These are phyloP conservation scores for Aspidoscelis tigris DNA, from an alignment of 2,113 vertebrate genomes.

Conservation along the genomic window DNA sequence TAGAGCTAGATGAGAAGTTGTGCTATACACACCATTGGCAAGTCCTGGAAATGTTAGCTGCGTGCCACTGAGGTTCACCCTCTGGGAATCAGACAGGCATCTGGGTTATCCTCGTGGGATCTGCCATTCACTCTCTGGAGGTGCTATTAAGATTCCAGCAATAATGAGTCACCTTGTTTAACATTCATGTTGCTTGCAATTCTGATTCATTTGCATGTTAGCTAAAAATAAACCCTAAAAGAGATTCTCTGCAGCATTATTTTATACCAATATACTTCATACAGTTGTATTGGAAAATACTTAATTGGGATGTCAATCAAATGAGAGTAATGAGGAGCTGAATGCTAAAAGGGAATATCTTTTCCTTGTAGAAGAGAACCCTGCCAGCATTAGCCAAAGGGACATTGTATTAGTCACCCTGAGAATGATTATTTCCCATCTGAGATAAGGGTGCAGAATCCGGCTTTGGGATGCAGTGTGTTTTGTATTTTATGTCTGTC, in stretches of 20 bases:
- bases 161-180: slow-evolving; percentile 18
- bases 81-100: background rate
- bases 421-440: background rate
- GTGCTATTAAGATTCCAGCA: background rate
- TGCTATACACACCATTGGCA: background rate
- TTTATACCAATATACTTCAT: slow-evolving; percentile 10
- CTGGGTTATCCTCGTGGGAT: background rate
- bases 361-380: background rate
- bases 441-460: no score
- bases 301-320: slow-evolving; percentile 8
- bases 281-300: background rate
- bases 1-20: slow-evolving; percentile 25
- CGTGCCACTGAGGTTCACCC: slow-evolving; percentile 2
- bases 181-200: slow-evolving; percentile 1
- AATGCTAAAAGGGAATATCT: slow-evolving; percentile 9
- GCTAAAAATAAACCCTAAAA: slow-evolving; percentile 17
- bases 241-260: slow-evolving; percentile 1
- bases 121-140: slow-evolving; percentile 6
- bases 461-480: no score
- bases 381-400: background rate
- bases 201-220: background rate
- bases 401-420: background rate
- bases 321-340: background rate
- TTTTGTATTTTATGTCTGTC: background rate
- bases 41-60: background rate